phyloP scores from a whole-genome alignment of 92 coral and sea anemone species.

The Porites lobata region DNA sequence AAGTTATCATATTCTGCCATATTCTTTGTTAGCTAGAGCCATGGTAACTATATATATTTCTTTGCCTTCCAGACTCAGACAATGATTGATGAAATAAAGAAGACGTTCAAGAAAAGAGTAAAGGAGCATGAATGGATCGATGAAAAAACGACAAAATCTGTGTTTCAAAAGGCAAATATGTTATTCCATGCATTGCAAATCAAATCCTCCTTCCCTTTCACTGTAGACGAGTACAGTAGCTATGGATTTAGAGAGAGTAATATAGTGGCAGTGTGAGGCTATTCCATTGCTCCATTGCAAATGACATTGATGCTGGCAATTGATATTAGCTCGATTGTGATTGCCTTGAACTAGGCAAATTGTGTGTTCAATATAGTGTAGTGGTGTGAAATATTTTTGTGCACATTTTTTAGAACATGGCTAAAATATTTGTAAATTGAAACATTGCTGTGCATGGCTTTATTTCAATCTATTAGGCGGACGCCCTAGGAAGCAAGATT shows the following conservation, averaged over 20 bases:
- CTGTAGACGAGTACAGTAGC: background rate
- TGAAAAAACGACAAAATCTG: conserved; percentile 86
- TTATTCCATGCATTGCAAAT: background rate
- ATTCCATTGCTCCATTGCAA: too few relatives aligned
- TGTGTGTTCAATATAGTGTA: too few relatives aligned
- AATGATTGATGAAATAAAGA: conserved; percentile 92
- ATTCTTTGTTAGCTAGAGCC: too few relatives aligned
- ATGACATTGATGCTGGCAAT: too few relatives aligned
- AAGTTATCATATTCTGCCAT: too few relatives aligned
- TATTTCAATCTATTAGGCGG: conserved; percentile 70
- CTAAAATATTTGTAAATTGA: too few relatives aligned
- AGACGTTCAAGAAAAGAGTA: conserved; percentile 87
- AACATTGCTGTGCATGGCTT: background rate
- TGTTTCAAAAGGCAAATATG: conserved; percentile 85
- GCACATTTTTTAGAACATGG: too few relatives aligned
- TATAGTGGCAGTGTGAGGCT: too few relatives aligned
- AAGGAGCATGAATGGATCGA: conserved; percentile 95
- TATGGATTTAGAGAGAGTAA: background rate
- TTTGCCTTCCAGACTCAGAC: conserved; percentile 64
- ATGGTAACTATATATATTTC: background rate
- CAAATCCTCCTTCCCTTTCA: background rate
- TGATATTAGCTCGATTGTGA: too few relatives aligned
- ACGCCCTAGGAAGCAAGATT: conserved; percentile 90
- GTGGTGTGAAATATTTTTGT: too few relatives aligned
- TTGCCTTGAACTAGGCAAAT: too few relatives aligned